Base-by-base conservation (phyloP, 2,113 vertebrate species). In the Phodopus roborovskii region DNA sequence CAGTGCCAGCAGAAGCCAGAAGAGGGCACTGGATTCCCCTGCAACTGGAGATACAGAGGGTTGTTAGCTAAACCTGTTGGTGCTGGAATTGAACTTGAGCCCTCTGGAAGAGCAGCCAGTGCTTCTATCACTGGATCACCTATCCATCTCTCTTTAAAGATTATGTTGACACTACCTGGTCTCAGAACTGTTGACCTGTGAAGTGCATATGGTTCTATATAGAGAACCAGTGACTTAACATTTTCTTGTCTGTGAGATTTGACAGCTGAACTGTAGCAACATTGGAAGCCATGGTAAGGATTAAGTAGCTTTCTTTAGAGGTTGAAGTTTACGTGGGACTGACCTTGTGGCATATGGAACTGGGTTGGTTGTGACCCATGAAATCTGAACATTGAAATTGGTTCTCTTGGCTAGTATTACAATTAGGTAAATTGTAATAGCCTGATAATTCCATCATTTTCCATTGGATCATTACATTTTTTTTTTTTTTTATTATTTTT, bases 231-330 rank as follows among this genome's bases (percentile, higher is more conserved):
- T 39, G 45, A 66, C 9, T 87, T 83, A 56, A 24, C 28, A 3
- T 86, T 94, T 95, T 84, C n/a, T 95, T 77, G 9, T 90, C 53
- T 68, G 8, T 88, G 78, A 92, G 60, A 83, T 89, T 91, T 79
- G 82, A 73, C 66, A 73, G 53, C 53, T 78, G 74, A 89, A 75
- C 50, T 85, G 58, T 24, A 90, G 0, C 13, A 83, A n/a, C 64
- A 68, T 83, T 92, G 78, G 42, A 79, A 87, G 74, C 91, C 53
- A 83, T 92, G 13, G 45, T 81, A 48, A 93, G 33, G 64, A 17
- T 53, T 79, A 71, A 45, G 36, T 64, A 78, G 6, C 7, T 84
- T 68, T 50, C 85, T n/a, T 50, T 81, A 64, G n/a, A 87, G 3
- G 33, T 45, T 92, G 79, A 89, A 58, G 50, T 84, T 56, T 20